Percentiles rank a stretch among this genome's conserved stretches.
phyloP scores from a whole-genome alignment of 37 sponge, comb jelly and placozoan genomes.

The Agelas oroides region DNA sequence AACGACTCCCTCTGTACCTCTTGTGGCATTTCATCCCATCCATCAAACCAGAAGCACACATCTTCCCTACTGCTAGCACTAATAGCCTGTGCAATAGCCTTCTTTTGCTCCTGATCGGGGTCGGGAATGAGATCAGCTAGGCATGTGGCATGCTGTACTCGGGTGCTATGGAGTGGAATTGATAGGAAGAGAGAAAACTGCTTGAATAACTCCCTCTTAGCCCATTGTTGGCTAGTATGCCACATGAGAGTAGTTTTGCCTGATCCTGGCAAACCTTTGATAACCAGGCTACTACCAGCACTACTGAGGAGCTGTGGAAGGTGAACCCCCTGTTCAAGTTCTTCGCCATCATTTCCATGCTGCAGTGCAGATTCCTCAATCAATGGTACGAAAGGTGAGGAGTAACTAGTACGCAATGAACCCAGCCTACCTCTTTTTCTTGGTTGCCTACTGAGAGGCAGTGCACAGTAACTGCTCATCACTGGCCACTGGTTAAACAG shows the following conservation, averaged over 20 bases:
- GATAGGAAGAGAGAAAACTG: not conserved
- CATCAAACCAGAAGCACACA: not conserved
- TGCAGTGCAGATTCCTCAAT: too few relatives aligned
- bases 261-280: conserved; percentile 1
- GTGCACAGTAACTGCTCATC: not conserved
- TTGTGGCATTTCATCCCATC: not conserved
- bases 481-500: not conserved
- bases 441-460: too few relatives aligned
- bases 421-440: too few relatives aligned
- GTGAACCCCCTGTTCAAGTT: too few relatives aligned
- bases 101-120: not conserved
- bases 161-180: not conserved
- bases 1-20: not conserved
- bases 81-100: not conserved
- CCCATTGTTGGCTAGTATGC: not conserved
- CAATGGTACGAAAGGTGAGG: too few relatives aligned
- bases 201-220: not conserved
- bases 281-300: too few relatives aligned
- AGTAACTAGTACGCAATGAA: too few relatives aligned
- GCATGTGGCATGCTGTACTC: not conserved
- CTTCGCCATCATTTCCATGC: too few relatives aligned
- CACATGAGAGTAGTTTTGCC: not conserved
- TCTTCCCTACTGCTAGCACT: not conserved
- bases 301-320: too few relatives aligned
- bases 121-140: not conserved